These are phyloP conservation scores for Chironomus tentans DNA, from an alignment of 2,888 invertebrate species.

Conservation along the genomic window DNA sequence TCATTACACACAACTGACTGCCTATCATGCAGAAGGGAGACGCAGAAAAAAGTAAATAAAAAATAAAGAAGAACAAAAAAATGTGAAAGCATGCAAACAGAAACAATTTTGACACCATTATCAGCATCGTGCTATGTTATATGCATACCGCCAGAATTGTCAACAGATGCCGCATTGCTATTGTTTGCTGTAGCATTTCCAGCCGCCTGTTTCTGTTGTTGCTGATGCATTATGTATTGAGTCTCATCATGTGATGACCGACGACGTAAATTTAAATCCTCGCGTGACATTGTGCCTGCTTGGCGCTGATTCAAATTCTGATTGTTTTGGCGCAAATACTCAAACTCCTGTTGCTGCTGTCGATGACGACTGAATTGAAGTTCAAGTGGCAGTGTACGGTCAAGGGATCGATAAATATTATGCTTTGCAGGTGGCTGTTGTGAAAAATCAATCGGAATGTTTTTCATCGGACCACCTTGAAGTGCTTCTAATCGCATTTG, in stretches of 20 bases:
- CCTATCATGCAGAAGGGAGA: too few relatives aligned
- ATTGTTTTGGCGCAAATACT: slow-evolving; percentile 34
- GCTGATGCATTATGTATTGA: slow-evolving; percentile 31
- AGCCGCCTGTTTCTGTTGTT: slow-evolving; percentile 4
- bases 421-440: slow-evolving; percentile 38
- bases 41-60: too few relatives aligned
- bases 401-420: slow-evolving; percentile 41
- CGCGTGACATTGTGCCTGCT: slow-evolving; percentile 34
- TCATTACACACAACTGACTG: too few relatives aligned
- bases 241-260: slow-evolving; percentile 43
- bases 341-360: slow-evolving; percentile 25
- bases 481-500: slow-evolving; percentile 31
- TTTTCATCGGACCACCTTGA: slow-evolving; percentile 30
- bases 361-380: slow-evolving; percentile 42
- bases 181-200: not conserved
- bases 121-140: not conserved
- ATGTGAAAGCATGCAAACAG: not conserved
- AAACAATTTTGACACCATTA: not conserved
- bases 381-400: slow-evolving; percentile 41
- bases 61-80: too few relatives aligned
- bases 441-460: slow-evolving; percentile 33
- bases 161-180: not conserved
- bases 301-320: slow-evolving; percentile 30
- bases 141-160: slow-evolving; percentile 15
- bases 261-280: slow-evolving; percentile 41